Base-by-base conservation (phyloP, 2,113 vertebrate species). In the Gobiocypris rarus region DNA sequence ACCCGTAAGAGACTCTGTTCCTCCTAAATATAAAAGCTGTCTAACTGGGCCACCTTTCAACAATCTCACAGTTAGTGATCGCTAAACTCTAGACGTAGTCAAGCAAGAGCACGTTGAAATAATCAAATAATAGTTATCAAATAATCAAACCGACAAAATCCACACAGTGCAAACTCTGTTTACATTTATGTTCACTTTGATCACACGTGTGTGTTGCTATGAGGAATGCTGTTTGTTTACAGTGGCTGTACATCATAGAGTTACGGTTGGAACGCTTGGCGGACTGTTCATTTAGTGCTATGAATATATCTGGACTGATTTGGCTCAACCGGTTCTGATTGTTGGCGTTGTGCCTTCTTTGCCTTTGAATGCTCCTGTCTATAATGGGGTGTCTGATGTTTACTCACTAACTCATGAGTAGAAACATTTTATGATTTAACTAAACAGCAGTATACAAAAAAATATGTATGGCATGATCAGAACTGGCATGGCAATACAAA, bases 1-100 rank as follows among this genome's bases (percentile, higher is more conserved):
- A 91, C 98, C 98, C 88, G 98, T 99, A 94, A 97, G 97, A 94
- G 74, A 78, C 78, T 0, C 65, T 19, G 13, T 14, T 69, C 2
- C 38, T 79, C 43, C 43, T 28, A 56, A 26, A 48, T 31, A 43
- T 48, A n/a, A 73, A 74, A 54, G 73, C 73, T 17, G 73, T 75
- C 59, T 34, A 50, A 50, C 26, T 69, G 48, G 17, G 28, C 19
- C 28, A 38, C 22, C 69, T 75, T 65, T 85, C 56, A 52, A 82
- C 50, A 56, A 82, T 17, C 13, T 69, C 48, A 56, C 19, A 69
- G 48, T 71, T 70, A 67, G 78, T 69, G 78, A 67, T 65, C 26
- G 19, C 43, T 45, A 34, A 81, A 67, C 61, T 19, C 58, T 65
- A 81, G 41, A 50, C 19, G 11, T 77, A 56, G 75, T 38, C 54